Evolutionary conservation across 1,140 invertebrate species (phyloP).

Genomic region (Acromyrmex heyeri): DNA sequence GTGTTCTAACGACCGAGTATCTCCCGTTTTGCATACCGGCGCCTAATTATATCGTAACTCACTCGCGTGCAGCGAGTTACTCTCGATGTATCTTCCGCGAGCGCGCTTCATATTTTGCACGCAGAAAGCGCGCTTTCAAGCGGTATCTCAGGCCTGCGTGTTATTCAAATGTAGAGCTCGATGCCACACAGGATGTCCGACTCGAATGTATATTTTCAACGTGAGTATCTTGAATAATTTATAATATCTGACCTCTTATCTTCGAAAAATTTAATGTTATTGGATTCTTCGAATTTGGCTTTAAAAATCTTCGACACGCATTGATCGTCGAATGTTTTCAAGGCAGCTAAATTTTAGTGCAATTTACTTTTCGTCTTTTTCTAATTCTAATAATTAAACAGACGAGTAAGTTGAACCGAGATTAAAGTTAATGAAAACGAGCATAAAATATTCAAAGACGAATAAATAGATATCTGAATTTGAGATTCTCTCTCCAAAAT

Average conservation of each 20-base stretch:
- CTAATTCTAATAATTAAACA: no score
- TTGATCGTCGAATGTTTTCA: neutral
- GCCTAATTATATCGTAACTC: slow-evolving; percentile 59
- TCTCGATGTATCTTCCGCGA: slow-evolving; percentile 26
- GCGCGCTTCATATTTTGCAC: slow-evolving; percentile 41
- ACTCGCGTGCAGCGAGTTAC: slow-evolving; percentile 50
- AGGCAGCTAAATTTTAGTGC: neutral
- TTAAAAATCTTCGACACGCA: neutral
- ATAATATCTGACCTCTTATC: slow-evolving; percentile 2
- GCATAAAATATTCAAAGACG: neutral
- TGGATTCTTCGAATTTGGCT: neutral
- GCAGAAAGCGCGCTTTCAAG: slow-evolving; percentile 37
- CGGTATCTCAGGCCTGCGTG: neutral
- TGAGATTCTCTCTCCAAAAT: neutral
- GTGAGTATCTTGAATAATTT: slow-evolving; percentile 39
- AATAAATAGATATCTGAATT: neutral
- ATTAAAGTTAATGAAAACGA: no score
- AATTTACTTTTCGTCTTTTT: no score
- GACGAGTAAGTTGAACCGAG: no score
- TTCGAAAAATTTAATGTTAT: slow-evolving; percentile 12
- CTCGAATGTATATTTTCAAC: neutral
- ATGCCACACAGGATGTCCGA: slow-evolving; percentile 40
- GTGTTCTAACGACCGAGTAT: slow-evolving; percentile 30
- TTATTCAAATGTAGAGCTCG: slow-evolving; percentile 37
- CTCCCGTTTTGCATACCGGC: slow-evolving; percentile 41